Base-by-base conservation (phyloP, 2,888 invertebrate genomes). In the Euplagia quadripunctaria region DNA sequence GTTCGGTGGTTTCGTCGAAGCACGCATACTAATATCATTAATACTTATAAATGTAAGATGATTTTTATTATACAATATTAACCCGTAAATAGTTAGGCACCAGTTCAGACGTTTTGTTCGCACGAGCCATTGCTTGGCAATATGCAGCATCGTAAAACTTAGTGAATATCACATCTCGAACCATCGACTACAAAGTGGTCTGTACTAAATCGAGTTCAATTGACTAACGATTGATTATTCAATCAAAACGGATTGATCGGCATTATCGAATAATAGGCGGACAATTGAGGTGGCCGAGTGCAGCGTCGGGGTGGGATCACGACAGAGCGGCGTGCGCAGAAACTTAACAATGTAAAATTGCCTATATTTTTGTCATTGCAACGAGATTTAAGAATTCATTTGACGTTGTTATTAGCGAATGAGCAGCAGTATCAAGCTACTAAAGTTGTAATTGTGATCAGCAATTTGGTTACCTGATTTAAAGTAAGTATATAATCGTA, bases 171-270 rank as follows among this genome's bases (percentile, higher is more conserved):
- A 78, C 76, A 72, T 76, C 80, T 73, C 74, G 74, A 71, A 78
- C 72, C 79, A 74, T 74, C 75, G 74, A 73, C 70, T 67, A 74
- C 78, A 75, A 76, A 74, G 73, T 78, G 64, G 79, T 73, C 70
- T 75, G 78, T 79, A 87, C 88, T 89, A 88, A 93, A 94, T 94
- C 91, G 92, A 91, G 89, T 90, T 93, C 96, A 95, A 96, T 96
- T 95, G 94, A 89, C 89, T 94, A 93, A 95, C 95, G 94, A 95
- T 95, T 93, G 95, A 94, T 94, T 94, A 93, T 94, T 93, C 95
- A 95, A 95, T 96, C 94, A 94, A 90, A 89, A 88, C 92, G 92
- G 94, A 95, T 95, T 95, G 94, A 95, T 96, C 94, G 92, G 93
- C 89, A 92, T 95, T 95, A 95, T 94, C 94, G 90, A 93, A 92